A percentile compares a stretch with the other conserved stretches of the same genome.
Conservation (phyloP, 2,797 vertebrate genomes). For the Naso thynnoides region DNA sequence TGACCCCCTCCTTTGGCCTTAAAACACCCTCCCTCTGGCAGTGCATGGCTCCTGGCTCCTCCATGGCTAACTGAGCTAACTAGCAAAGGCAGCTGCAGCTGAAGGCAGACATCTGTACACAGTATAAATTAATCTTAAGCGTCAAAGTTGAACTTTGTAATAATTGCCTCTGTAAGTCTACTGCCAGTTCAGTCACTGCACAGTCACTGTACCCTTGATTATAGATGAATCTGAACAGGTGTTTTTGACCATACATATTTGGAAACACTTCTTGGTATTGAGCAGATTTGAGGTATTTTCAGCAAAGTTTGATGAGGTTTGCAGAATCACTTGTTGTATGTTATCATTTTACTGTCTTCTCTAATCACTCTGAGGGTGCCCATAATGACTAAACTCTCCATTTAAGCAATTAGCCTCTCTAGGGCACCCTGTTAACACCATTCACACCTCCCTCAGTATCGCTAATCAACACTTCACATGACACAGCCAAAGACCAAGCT, state of each 20-base stretch:
- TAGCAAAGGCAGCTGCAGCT: no score
- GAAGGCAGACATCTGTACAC: no score
- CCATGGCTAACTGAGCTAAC: no score
- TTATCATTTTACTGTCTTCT: constrained; percentile 65
- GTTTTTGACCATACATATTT: neutral
- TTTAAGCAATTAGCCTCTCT: constrained; percentile 72
- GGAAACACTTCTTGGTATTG: neutral
- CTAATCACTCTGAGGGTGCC: constrained; percentile 65
- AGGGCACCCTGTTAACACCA: constrained; percentile 67
- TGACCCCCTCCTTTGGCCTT: no score
- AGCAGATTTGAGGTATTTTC: neutral
- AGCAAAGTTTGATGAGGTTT: constrained; percentile 11
- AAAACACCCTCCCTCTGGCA: no score
- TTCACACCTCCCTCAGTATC: constrained; percentile 67
- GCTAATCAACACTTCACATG: constrained; percentile 72
- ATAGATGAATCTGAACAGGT: neutral
- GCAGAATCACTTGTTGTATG: constrained; percentile 50
- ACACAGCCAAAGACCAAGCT: constrained; percentile 62
- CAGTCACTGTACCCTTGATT: neutral
- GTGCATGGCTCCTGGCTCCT: no score
- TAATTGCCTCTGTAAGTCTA: no score
- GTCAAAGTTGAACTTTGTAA: neutral
- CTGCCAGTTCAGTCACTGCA: no score
- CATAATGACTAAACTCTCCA: constrained; percentile 59
- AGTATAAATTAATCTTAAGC: neutral